Evolutionary conservation across 2,888 invertebrate genomes (phyloP).

Genomic region (Leuctra nigra): DNA sequence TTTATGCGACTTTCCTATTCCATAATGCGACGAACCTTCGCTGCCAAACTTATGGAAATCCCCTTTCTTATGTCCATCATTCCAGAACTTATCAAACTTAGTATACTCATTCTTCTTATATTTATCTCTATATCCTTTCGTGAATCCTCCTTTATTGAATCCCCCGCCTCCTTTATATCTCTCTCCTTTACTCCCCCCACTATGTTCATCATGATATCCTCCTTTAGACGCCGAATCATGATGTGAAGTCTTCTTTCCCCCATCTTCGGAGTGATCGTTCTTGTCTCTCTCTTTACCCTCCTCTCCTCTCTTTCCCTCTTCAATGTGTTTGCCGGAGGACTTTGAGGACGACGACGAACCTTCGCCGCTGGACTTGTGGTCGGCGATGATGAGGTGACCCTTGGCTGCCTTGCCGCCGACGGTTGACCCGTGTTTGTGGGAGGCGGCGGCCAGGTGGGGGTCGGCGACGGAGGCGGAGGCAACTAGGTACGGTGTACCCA

Average conservation of each 20-base stretch:
- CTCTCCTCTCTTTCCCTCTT: slow-evolving; percentile 18
- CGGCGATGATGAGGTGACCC: not conserved
- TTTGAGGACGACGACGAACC: not conserved
- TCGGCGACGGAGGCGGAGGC: not conserved
- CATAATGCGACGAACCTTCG: slow-evolving; percentile 37
- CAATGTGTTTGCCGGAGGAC: not conserved
- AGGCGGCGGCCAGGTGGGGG: not conserved
- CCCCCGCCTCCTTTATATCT: slow-evolving; percentile 16
- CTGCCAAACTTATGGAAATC: slow-evolving; percentile 39
- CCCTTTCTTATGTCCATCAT: slow-evolving; percentile 40
- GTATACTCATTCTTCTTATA: slow-evolving; percentile 43
- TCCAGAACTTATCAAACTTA: slow-evolving; percentile 42
- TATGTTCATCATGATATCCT: slow-evolving; percentile 10
- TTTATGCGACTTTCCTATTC: slow-evolving; percentile 29
- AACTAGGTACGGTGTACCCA: not conserved
- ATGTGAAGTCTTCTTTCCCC: slow-evolving; percentile 15
- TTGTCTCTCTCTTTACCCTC: slow-evolving; percentile 19
- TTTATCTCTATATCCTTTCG: slow-evolving; percentile 40
- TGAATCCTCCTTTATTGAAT: slow-evolving; percentile 20
- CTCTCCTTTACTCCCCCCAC: not conserved
- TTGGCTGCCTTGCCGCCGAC: slow-evolving; percentile 1
- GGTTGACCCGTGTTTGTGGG: not conserved
- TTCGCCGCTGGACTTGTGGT: not conserved
- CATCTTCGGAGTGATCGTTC: slow-evolving; percentile 21
- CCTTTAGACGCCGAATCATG: slow-evolving; percentile 18